phyloP scores from a whole-genome alignment of 2,113 vertebrate genomes.

The Calonectris borealis region DNA sequence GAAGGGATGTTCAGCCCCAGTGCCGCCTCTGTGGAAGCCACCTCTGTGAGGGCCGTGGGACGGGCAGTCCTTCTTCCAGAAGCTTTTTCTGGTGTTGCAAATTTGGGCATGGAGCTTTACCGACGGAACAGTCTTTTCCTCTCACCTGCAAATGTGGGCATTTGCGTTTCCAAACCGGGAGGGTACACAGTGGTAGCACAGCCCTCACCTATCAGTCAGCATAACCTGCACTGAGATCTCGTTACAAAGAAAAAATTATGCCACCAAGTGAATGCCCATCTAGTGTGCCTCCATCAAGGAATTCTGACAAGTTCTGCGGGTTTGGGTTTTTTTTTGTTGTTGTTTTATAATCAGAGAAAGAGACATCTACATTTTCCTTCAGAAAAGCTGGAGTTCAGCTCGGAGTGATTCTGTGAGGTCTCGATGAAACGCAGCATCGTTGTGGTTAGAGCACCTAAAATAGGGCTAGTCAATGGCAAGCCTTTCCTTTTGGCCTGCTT shows the following conservation, averaged over 20 bases:
- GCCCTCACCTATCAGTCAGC: neutral
- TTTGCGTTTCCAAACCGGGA: neutral
- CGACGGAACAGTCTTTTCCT: neutral
- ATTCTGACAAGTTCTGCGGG: neutral
- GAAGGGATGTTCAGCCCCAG: fast-evolving
- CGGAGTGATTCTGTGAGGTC: neutral
- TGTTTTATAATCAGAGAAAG: neutral
- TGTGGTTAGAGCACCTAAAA: neutral
- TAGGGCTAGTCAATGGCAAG: neutral
- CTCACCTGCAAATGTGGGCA: neutral
- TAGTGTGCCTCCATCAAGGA: neutral
- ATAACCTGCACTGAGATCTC: neutral
- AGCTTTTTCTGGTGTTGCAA: neutral
- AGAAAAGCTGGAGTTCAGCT: neutral
- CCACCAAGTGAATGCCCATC: neutral
- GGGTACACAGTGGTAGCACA: neutral
- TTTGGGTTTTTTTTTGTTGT: neutral
- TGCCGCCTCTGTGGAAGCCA: neutral
- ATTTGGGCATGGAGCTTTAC: neutral
- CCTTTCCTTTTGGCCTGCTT: neutral
- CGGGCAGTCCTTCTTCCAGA: neutral
- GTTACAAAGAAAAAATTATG: neutral
- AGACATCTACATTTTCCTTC: neutral
- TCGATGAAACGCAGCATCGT: neutral
- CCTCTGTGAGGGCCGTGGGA: neutral